Evolutionary conservation across 2,113 vertebrate species (phyloP).

Genomic region (Danio rerio): DNA sequence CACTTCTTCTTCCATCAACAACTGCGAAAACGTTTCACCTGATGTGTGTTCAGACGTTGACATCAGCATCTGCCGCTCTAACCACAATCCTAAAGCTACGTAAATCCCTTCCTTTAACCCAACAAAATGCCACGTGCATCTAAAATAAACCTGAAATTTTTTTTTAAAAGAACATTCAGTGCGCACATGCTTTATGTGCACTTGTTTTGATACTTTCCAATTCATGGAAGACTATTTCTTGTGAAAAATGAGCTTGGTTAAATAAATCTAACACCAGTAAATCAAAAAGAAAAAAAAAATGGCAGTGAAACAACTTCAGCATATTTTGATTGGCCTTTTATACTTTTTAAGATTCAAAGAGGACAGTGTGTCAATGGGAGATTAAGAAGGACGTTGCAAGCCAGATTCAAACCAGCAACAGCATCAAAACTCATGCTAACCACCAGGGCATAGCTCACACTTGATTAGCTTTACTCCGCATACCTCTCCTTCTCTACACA

Average conservation of each 20-base stretch:
- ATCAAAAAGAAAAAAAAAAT: neutral
- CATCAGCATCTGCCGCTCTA: conserved; percentile 39
- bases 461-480: neutral
- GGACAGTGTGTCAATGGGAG: neutral
- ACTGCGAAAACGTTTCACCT: conserved; percentile 44
- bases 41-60: conserved; percentile 40
- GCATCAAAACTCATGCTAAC: neutral
- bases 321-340: neutral
- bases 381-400: neutral
- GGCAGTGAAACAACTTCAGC: neutral
- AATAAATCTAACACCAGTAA: neutral
- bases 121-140: neutral
- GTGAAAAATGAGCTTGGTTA: conserved; percentile 37
- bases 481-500: conserved; percentile 5
- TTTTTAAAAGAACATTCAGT: neutral
- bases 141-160: neutral
- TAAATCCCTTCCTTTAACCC: conserved; percentile 20
- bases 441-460: neutral
- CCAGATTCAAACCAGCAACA: neutral
- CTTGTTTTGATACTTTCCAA: conserved; percentile 51
- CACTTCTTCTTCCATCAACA: conserved; percentile 22
- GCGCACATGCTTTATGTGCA: conserved; percentile 1
- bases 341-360: neutral
- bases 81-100: conserved; percentile 28
- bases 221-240: conserved; percentile 11